phyloP scores from a whole-genome alignment of 2,888 invertebrate genomes.

The Oegoconia quadripuncta region DNA sequence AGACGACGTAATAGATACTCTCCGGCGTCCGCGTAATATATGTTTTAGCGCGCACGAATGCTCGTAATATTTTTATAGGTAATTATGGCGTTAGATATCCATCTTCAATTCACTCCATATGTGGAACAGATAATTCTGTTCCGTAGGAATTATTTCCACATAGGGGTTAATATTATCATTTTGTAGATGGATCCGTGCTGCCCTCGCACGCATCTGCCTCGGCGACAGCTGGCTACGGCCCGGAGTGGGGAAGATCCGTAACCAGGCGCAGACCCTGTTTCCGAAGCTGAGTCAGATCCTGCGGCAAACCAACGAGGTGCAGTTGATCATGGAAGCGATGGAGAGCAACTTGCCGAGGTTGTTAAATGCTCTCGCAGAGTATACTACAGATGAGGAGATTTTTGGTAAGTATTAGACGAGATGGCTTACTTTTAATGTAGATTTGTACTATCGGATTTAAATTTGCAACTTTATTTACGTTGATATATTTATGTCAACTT shows the following conservation, averaged over 20 bases:
- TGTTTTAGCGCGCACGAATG: too few species aligned
- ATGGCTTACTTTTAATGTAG: too few species aligned
- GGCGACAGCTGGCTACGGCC: slow-evolving; percentile 71
- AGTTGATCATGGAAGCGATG: slow-evolving; percentile 61
- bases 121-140: too few species aligned
- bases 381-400: slow-evolving; percentile 72
- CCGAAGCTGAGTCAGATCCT: slow-evolving; percentile 67
- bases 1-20: too few species aligned
- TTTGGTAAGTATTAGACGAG: slow-evolving; percentile 38
- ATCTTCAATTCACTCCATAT: too few species aligned
- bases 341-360: slow-evolving; percentile 65
- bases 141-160: too few species aligned
- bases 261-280: slow-evolving; percentile 65
- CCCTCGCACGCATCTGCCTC: slow-evolving; percentile 62
- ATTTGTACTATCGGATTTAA: too few species aligned
- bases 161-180: neutral
- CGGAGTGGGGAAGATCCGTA: slow-evolving; percentile 66
- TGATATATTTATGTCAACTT: too few species aligned
- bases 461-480: too few species aligned
- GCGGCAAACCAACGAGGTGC: slow-evolving; percentile 49
- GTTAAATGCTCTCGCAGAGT: slow-evolving; percentile 61
- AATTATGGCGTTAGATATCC: too few species aligned
- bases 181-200: slow-evolving; percentile 70
- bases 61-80: too few species aligned
- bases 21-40: too few species aligned